Conservation (phyloP, 2,888 invertebrate genomes). For the Sminthurides aquaticus region DNA sequence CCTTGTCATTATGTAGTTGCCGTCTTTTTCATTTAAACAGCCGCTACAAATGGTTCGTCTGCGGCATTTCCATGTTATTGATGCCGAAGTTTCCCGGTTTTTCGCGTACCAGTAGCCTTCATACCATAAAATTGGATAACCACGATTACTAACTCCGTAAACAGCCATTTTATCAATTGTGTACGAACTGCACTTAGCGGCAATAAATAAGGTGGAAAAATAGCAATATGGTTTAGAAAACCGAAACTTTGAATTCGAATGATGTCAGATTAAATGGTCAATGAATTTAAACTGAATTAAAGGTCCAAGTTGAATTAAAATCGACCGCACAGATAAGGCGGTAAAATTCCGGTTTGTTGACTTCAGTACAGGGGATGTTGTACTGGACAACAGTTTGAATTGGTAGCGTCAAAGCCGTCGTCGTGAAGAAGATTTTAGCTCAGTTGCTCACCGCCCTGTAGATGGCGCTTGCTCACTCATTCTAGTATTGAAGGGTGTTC, state of each 20-base stretch:
- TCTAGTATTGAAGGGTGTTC: too few relatives aligned
- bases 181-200: too few relatives aligned
- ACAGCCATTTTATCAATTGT: slow-evolving; percentile 1
- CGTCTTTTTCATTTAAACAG: slow-evolving; percentile 3
- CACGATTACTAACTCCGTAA: background rate
- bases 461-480: too few relatives aligned
- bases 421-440: too few relatives aligned
- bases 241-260: too few relatives aligned
- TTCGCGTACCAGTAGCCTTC: slow-evolving; percentile 5
- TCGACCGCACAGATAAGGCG: too few relatives aligned
- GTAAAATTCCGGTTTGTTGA: background rate
- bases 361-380: background rate
- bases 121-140: slow-evolving; percentile 3
- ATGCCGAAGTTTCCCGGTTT: slow-evolving; percentile 3
- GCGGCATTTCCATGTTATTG: slow-evolving; percentile 2
- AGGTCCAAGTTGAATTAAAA: too few relatives aligned
- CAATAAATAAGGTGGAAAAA: too few relatives aligned
- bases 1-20: background rate
- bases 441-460: too few relatives aligned
- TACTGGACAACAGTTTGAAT: background rate
- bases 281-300: too few relatives aligned
- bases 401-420: slow-evolving; percentile 4
- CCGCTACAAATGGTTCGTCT: background rate
- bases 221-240: too few relatives aligned
- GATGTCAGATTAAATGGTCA: too few relatives aligned